A percentile compares a stretch with the other conserved stretches of the same genome.
These are phyloP conservation scores for Pseudomyrmex flavicornis DNA, from an alignment of 1,140 invertebrate genomes.

Conservation along the genomic window DNA sequence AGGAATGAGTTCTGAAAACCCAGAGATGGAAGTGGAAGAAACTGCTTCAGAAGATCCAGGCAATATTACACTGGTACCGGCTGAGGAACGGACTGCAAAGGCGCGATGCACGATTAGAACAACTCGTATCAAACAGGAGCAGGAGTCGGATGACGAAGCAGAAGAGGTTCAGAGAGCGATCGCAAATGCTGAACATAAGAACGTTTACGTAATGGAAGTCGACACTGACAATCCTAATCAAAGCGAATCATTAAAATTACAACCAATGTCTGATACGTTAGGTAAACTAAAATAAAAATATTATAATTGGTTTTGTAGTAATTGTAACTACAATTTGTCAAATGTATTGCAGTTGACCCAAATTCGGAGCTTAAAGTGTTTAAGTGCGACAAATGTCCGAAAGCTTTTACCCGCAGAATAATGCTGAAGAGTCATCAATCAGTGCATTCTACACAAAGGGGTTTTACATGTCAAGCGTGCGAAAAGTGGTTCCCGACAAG, in stretches of 20 bases:
- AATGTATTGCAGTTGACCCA: slow-evolving; percentile 74
- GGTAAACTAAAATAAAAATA: slow-evolving; percentile 67
- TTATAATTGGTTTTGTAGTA: neutral
- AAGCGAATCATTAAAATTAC: slow-evolving; percentile 74
- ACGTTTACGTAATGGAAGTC: slow-evolving; percentile 83
- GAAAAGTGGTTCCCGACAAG: slow-evolving; percentile 92
- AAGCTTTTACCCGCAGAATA: slow-evolving; percentile 86
- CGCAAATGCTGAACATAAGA: slow-evolving; percentile 79
- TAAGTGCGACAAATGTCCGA: slow-evolving; percentile 86
- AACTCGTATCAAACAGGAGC: slow-evolving; percentile 84
- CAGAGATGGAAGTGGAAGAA: slow-evolving; percentile 83
- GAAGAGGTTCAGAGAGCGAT: slow-evolving; percentile 82
- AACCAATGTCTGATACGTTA: slow-evolving; percentile 75
- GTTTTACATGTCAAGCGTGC: slow-evolving; percentile 89
- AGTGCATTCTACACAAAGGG: slow-evolving; percentile 87
- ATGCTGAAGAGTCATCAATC: slow-evolving; percentile 88
- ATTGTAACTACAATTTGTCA: neutral
- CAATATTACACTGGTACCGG: slow-evolving; percentile 84
- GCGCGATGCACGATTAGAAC: slow-evolving; percentile 83
- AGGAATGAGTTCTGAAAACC: slow-evolving; percentile 83
- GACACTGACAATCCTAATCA: slow-evolving; percentile 72
- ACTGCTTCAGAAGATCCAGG: slow-evolving; percentile 82
- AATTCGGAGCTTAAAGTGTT: slow-evolving; percentile 85
- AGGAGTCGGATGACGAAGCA: slow-evolving; percentile 83
- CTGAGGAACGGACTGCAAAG: slow-evolving; percentile 83